Conservation (phyloP, 2,113 vertebrate genomes). For the Raphicerus campestris region DNA sequence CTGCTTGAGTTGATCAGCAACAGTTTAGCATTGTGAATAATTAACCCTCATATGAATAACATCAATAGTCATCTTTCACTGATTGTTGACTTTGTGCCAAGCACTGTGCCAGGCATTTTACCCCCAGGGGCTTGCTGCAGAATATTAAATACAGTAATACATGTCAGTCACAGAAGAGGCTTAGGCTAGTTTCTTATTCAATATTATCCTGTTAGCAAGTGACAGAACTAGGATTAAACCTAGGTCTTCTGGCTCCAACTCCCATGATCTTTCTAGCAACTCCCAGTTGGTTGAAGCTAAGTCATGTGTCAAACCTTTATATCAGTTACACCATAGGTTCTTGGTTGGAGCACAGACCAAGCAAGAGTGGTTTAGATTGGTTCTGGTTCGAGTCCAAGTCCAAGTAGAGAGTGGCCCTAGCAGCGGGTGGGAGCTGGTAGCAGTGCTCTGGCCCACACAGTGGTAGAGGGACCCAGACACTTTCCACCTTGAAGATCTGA, state of each 20-base stretch:
- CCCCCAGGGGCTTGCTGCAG: neutral
- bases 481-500: neutral
- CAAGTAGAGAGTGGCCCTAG: neutral
- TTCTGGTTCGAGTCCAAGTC: neutral
- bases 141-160: neutral
- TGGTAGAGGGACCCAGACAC: neutral
- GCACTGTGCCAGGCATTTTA: neutral
- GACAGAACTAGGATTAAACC: neutral
- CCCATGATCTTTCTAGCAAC: neutral
- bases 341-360: neutral
- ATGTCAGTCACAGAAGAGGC: neutral
- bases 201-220: neutral
- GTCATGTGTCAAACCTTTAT: neutral
- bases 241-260: neutral
- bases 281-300: neutral
- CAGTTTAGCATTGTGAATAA: neutral
- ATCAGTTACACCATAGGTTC: neutral
- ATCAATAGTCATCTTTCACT: neutral
- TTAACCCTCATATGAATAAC: neutral
- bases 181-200: neutral
- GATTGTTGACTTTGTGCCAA: neutral
- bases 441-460: neutral
- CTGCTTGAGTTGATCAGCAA: neutral
- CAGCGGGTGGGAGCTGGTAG: neutral
- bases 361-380: neutral